Percentiles rank a stretch among this genome's conserved stretches.
These are phyloP conservation scores for Disparrhopalites patrizii DNA, from an alignment of 2,888 invertebrate genomes.

Conservation along the genomic window DNA sequence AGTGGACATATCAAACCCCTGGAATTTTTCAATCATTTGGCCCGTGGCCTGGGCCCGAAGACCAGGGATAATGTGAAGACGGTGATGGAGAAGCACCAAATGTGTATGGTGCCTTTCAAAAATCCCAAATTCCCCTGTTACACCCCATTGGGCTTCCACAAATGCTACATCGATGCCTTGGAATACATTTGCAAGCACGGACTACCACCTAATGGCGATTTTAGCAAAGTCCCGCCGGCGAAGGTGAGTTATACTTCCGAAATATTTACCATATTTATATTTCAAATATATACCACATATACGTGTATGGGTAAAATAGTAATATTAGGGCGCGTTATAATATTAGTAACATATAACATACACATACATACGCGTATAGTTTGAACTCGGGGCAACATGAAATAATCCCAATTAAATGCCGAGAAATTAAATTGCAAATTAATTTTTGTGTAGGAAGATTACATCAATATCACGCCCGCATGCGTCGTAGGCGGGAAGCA, in stretches of 20 bases:
- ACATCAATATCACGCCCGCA: conserved; percentile 27
- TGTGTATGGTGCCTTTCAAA: conserved; percentile 36
- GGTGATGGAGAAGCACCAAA: conserved; percentile 33
- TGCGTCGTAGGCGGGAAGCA: conserved; percentile 31
- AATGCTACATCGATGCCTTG: conserved; percentile 40
- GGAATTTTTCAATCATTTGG: conserved; percentile 34
- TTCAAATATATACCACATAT: conserved; percentile 18
- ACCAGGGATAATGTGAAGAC: conserved; percentile 26
- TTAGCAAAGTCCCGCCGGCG: conserved; percentile 23
- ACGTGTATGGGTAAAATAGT: too few relatives aligned
- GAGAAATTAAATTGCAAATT: too few relatives aligned
- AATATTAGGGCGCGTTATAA: too few relatives aligned
- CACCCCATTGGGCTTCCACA: conserved; percentile 39
- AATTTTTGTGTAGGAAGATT: conserved; percentile 35
- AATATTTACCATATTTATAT: too few relatives aligned
- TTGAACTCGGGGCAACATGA: too few relatives aligned
- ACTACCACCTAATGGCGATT: conserved; percentile 32
- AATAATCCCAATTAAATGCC: too few relatives aligned
- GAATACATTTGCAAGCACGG: conserved; percentile 32
- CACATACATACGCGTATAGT: too few relatives aligned
- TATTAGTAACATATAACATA: too few relatives aligned
- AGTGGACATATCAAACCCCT: conserved; percentile 30
- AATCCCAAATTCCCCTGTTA: conserved; percentile 35
- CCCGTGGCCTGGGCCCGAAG: conserved; percentile 23
- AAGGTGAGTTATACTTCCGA: too few relatives aligned